These are phyloP conservation scores for Athalia circularis DNA, from an alignment of 2,888 invertebrate species.

Conservation along the genomic window DNA sequence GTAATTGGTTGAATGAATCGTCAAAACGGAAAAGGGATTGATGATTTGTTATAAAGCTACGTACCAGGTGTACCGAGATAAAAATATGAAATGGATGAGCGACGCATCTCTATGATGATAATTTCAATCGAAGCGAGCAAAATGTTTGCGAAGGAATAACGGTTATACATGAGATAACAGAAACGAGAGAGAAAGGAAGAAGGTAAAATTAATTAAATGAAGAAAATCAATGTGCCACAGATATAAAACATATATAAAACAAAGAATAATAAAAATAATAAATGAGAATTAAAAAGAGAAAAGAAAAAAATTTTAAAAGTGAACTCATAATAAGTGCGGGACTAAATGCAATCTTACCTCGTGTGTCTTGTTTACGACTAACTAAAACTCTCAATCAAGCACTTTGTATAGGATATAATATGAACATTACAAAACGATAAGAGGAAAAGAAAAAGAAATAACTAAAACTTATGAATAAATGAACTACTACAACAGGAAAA, in stretches of 20 bases:
- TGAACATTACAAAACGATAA: conserved; percentile 49
- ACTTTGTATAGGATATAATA: conserved; percentile 71
- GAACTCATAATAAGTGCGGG: conserved; percentile 53
- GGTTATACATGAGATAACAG: too few relatives aligned
- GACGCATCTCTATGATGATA: too few relatives aligned
- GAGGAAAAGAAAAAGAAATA: conserved; percentile 46
- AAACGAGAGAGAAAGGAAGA: too few relatives aligned
- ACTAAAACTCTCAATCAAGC: conserved; percentile 69
- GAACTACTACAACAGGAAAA: too few relatives aligned
- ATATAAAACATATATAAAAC: neutral
- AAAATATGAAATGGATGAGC: too few relatives aligned
- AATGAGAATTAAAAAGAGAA: neutral
- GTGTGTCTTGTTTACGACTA: conserved; percentile 72
- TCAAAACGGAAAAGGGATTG: too few relatives aligned
- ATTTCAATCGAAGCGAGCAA: too few relatives aligned
- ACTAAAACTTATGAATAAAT: neutral
- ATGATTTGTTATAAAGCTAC: too few relatives aligned
- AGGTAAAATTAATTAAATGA: neutral
- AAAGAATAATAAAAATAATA: neutral
- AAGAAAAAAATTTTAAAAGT: conserved; percentile 11
- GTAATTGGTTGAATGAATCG: too few relatives aligned
- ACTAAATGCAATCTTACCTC: conserved; percentile 66
- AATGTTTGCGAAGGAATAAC: too few relatives aligned
- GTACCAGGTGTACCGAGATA: too few relatives aligned
- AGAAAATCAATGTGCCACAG: neutral